A percentile compares a stretch with the other conserved stretches of the same genome.
phyloP scores from a whole-genome alignment of 2,888 invertebrate species.

The Metopia argyrocephala region DNA sequence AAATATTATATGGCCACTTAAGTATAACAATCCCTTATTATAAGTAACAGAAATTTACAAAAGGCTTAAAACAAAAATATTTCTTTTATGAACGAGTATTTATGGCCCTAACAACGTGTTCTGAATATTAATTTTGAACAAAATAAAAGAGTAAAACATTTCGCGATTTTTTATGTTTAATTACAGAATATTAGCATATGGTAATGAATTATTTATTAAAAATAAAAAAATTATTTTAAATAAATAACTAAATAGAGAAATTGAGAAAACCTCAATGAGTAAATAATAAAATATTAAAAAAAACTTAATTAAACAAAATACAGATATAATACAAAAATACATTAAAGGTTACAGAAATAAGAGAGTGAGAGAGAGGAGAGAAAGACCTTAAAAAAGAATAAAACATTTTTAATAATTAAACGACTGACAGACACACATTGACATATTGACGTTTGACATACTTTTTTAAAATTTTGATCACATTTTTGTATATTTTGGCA shows the following conservation, averaged over 20 bases:
- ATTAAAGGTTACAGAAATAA: too few relatives aligned
- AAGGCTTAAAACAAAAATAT: slow-evolving; percentile 10
- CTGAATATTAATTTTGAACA: slow-evolving; percentile 34
- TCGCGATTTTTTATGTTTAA: slow-evolving; percentile 21
- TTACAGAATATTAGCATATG: slow-evolving; percentile 26
- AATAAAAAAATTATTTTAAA: slow-evolving; percentile 16
- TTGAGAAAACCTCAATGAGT: background rate
- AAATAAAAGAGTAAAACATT: background rate
- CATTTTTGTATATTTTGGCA: slow-evolving; percentile 9
- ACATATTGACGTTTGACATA: slow-evolving; percentile 48
- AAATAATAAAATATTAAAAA: slow-evolving; percentile 31
- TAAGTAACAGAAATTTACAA: slow-evolving; percentile 29
- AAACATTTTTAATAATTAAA: too few relatives aligned
- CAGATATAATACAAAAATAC: too few relatives aligned
- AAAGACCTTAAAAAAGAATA: too few relatives aligned
- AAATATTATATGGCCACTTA: background rate
- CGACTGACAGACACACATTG: slow-evolving; percentile 6
- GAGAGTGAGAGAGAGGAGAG: too few relatives aligned
- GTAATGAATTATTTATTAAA: slow-evolving; percentile 36
- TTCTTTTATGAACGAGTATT: too few relatives aligned
- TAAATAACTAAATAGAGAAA: slow-evolving; percentile 6
- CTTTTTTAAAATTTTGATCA: slow-evolving; percentile 10
- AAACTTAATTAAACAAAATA: slow-evolving; percentile 19
- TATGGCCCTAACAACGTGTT: slow-evolving; percentile 11
- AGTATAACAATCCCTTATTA: too few relatives aligned